A percentile compares a stretch with the other conserved stretches of the same genome.
Conservation (phyloP, 2,113 vertebrate species). For the Xiphophorus couchianus region DNA sequence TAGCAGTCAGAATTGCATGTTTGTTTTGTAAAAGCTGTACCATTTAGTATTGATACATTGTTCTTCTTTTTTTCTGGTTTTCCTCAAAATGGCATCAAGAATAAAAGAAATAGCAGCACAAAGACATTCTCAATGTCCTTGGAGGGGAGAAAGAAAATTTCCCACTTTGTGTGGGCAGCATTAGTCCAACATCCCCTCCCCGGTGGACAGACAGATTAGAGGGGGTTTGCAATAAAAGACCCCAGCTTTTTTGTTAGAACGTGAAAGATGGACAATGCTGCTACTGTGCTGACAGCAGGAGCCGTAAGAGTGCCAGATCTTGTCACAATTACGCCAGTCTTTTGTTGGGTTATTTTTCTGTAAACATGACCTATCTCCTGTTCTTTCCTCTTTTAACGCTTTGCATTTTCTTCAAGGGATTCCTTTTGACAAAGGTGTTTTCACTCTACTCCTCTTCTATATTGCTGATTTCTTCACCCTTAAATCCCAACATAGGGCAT, state of each 20-base stretch:
- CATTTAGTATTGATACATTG: slow-evolving; percentile 18
- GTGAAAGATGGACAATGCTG: slow-evolving; percentile 57
- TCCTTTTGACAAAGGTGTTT: neutral
- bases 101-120: slow-evolving; percentile 36
- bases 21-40: slow-evolving; percentile 11
- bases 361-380: neutral
- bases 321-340: slow-evolving; percentile 45
- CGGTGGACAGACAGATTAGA: slow-evolving; percentile 10
- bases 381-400: neutral
- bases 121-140: slow-evolving; percentile 45
- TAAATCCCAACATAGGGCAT: neutral
- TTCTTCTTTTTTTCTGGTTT: slow-evolving; percentile 9
- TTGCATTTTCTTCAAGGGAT: neutral
- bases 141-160: slow-evolving; percentile 41
- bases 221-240: slow-evolving; percentile 28
- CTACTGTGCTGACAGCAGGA: slow-evolving; percentile 55
- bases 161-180: slow-evolving; percentile 49
- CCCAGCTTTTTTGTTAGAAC: slow-evolving; percentile 45
- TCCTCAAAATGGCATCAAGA: slow-evolving; percentile 4
- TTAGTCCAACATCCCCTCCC: slow-evolving; percentile 55
- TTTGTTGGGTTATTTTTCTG: slow-evolving; percentile 22
- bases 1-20: slow-evolving; percentile 11
- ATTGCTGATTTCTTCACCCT: neutral
- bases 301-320: slow-evolving; percentile 36
- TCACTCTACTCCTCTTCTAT: neutral